Evolutionary conservation across 2,113 vertebrate genomes (phyloP), one percentile per base, ranked within the genome.

Genomic region (Eurystomus gularis): DNA sequence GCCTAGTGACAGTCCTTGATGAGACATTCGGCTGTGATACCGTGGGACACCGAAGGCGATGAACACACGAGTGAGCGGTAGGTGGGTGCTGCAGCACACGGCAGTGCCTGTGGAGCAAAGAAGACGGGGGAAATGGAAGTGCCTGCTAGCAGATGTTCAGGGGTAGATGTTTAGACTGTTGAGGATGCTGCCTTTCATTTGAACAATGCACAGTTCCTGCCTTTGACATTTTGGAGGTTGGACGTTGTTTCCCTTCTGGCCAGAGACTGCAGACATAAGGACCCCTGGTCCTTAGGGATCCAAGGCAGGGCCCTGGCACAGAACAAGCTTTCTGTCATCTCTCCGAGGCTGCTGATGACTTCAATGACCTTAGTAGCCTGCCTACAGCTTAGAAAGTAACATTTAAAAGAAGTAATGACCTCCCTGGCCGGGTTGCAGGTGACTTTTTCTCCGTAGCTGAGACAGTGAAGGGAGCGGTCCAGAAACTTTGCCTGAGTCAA

Each of bases 1-100:
- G 69, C 73, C n/a, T 20, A 29, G 60, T 25, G 48, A 25, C 29
- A 42, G 83, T 5, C 33, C 39, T 35, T 51, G 29, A 11, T 44
- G 62, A 42, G 79, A 25, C 51, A 21, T 42, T 62, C 21, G 21
- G 19, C 40, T 70, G 29, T 3, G 3, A 18, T 48, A 19, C 33
- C 2, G 1, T 14, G 40, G 62, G 40, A 69, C 46, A 5, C 39
- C 16, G 4, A 28, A n/a, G 0, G 4, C 37, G 20, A 17, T 51
- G 39, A 29, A 57, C 21, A 9, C 1, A 0, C 1, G 2, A 29
- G 33, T 9, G 25, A 19, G 31, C 3, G 20, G 11, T 46, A 2
- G 24, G 14, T 17, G 2, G 20, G 15, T 17, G 58, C 65, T 23
- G 10, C 52, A 68, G 76, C 29, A 25, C 31, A 4, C 52, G 17